These are phyloP conservation scores for Muntiacus muntjak DNA, from an alignment of 2,113 vertebrate species.

Conservation along the genomic window DNA sequence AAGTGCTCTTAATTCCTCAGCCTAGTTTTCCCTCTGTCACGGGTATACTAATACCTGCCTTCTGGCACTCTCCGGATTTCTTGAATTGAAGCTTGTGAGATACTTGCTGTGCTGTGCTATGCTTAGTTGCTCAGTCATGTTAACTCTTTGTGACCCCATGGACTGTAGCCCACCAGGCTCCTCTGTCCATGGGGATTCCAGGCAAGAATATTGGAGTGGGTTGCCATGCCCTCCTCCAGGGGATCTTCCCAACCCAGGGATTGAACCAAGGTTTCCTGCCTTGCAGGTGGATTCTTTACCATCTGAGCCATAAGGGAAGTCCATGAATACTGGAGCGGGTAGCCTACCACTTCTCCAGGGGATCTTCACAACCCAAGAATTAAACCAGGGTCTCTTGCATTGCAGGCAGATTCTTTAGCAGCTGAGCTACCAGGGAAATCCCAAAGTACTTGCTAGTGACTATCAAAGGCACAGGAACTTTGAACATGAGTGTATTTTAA, in stretches of 20 bases:
- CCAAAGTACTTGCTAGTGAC: too few species aligned
- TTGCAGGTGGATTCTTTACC: too few species aligned
- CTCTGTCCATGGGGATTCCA: background rate
- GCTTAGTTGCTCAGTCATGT: background rate
- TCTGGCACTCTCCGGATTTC: background rate
- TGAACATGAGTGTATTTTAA: too few species aligned
- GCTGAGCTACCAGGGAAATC: too few species aligned
- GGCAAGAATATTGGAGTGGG: background rate
- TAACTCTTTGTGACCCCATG: background rate
- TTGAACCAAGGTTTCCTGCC: background rate
- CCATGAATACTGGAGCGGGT: too few species aligned
- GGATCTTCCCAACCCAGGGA: background rate
- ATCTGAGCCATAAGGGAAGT: too few species aligned
- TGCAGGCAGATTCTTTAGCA: too few species aligned
- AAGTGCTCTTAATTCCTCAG: background rate
- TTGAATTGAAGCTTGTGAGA: background rate
- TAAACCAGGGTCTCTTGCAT: too few species aligned
- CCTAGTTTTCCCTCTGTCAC: fast-evolving
- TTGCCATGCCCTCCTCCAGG: background rate
- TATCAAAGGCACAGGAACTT: too few species aligned
- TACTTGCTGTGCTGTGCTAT: background rate
- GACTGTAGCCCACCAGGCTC: fast-evolving
- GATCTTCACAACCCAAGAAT: too few species aligned
- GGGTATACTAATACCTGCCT: background rate
- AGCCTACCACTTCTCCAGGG: too few species aligned